Base-by-base conservation (phyloP, 2,888 invertebrate species). In the Sinopyrophorus schimmeli region DNA sequence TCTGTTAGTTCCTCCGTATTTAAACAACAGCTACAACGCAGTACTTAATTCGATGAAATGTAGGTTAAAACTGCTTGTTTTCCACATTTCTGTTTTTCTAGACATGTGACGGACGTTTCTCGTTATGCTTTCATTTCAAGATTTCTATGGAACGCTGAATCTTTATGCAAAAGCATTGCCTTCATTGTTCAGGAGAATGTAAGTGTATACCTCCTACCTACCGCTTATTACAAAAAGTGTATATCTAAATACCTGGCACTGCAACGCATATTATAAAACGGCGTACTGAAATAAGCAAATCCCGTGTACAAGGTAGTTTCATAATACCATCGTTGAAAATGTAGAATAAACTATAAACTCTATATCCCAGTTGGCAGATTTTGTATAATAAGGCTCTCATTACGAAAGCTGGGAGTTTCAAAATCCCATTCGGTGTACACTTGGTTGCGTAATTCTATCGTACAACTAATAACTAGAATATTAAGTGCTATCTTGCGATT, bases 401-500 rank as follows among this genome's bases (percentile, higher is more conserved):
- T 40, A 46, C 28, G 31, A 35, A 43, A 35, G 31, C 44, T 27
- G 35, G 44, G 48, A 50, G 42, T 46, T 43, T 28, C 37, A 27
- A 48, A 43, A 42, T 39, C 51, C 53, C 53, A 47, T 50, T 49
- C 35, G 41, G 37, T 54, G 24, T 51, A 54, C 56, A 53, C 50
- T 56, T 49, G 52, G 52, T 40, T 54, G 56, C 54, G 48, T 54
- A 54, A 56, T 52, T 42, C 40, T 50, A 53, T 44, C 53, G 20
- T 37, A 62, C 60, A 60, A 63, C 62, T 63, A 66, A 59, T 63
- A 63, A 65, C 64, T 61, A 58, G 64, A 65, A 65, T 66, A 65
- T 66, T 64, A 64, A 65, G 63, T 65, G 64, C 62, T 67, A 68
- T 67, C 68, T 62, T 60, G 55, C 58, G 55, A 59, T 68, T 67